phyloP scores from a whole-genome alignment of 2,888 invertebrate genomes.

The Eumerus sabulonum region DNA sequence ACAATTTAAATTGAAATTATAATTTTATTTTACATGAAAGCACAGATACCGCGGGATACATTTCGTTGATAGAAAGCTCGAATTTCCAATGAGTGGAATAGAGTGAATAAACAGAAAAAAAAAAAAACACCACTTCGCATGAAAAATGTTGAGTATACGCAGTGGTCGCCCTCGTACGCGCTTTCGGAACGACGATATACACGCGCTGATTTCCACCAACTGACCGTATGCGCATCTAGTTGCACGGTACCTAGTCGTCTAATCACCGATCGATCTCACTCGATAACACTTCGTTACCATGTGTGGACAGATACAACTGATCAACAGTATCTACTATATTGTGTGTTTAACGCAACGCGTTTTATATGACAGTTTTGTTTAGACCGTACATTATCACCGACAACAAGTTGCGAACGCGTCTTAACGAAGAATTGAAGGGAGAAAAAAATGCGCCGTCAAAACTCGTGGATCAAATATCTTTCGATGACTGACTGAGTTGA shows the following conservation, averaged over 20 bases:
- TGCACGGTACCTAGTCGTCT: constrained; percentile 27
- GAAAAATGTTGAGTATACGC: constrained; percentile 26
- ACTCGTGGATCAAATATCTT: constrained; percentile 59
- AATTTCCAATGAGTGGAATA: neutral
- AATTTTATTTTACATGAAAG: constrained; percentile 4
- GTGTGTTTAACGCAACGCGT: constrained; percentile 42
- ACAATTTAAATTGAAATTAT: neutral
- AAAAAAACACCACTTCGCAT: neutral
- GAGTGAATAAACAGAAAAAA: neutral
- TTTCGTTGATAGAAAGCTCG: constrained; percentile 13
- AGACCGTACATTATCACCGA: constrained; percentile 16
- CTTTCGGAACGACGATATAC: constrained; percentile 47
- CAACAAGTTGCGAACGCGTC: constrained; percentile 40
- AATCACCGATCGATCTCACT: constrained; percentile 20
- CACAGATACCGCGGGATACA: constrained; percentile 4
- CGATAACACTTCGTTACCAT: neutral
- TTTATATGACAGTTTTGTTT: constrained; percentile 32
- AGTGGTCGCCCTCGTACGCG: constrained; percentile 33
- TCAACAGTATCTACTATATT: neutral
- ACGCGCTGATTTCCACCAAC: constrained; percentile 54
- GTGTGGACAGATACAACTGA: neutral
- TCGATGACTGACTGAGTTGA: constrained; percentile 61
- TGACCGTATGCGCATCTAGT: constrained; percentile 45
- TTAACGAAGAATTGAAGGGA: constrained; percentile 4
- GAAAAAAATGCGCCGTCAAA: constrained; percentile 39